A percentile compares a stretch with the other conserved stretches of the same genome.
Evolutionary conservation across 2,888 invertebrate species (phyloP).

Genomic region (Resseliella maxima): DNA sequence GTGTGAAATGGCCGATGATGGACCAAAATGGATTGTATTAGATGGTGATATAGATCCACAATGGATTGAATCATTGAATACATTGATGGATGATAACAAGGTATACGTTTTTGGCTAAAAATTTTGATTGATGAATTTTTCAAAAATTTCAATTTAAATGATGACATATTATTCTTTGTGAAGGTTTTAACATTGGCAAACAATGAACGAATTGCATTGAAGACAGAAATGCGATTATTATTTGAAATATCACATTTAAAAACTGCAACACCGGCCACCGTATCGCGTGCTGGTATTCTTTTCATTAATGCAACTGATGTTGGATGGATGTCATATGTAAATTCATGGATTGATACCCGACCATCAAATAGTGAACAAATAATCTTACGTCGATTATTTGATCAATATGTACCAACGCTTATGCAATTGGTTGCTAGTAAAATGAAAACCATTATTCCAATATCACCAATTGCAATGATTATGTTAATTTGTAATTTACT

Average conservation of each 20-base stretch:
- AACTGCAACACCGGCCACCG: slow-evolving; percentile 95
- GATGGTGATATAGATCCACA: slow-evolving; percentile 85
- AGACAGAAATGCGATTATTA: slow-evolving; percentile 86
- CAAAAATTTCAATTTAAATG: no score
- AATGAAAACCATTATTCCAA: slow-evolving; percentile 90
- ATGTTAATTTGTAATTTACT: slow-evolving; percentile 89
- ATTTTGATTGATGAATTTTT: no score
- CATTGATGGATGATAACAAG: slow-evolving; percentile 98
- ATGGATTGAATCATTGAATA: slow-evolving; percentile 97
- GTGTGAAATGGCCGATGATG: slow-evolving; percentile 85
- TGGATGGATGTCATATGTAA: slow-evolving; percentile 91
- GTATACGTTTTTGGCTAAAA: no score
- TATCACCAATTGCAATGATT: slow-evolving; percentile 90
- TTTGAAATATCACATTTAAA: slow-evolving; percentile 93
- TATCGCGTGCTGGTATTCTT: slow-evolving; percentile 93
- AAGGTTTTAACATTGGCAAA: slow-evolving; percentile 92
- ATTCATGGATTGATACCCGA: slow-evolving; percentile 85
- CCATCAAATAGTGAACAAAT: slow-evolving; percentile 81
- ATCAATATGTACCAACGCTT: slow-evolving; percentile 92
- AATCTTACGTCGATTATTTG: slow-evolving; percentile 83
- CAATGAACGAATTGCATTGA: slow-evolving; percentile 93
- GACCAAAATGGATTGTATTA: slow-evolving; percentile 93
- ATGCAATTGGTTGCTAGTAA: slow-evolving; percentile 82
- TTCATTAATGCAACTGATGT: slow-evolving; percentile 94
- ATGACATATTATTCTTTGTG: no score